Evolutionary conservation across 37 sponge, comb jelly and placozoan genomes (phyloP), one percentile per base, ranked within the genome.

Genomic region (Eunapius fragilis): DNA sequence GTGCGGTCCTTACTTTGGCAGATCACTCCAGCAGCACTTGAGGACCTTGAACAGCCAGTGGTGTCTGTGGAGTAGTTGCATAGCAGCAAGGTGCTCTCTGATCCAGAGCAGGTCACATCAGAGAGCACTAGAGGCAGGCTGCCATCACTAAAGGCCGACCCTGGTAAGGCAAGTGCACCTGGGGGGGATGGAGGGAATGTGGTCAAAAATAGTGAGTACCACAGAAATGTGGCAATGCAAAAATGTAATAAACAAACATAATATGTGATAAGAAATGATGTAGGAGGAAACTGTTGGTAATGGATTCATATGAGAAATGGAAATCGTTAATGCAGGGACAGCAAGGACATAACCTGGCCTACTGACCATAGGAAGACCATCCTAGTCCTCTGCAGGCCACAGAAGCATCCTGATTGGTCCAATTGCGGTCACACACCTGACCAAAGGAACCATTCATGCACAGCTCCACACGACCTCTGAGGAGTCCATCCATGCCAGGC

Each of bases 31-130:
- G 79, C 35, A 24, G 79, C 79, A 22, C 58, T 11, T 23, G 72
- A 67, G 12, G 58, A 36, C 2, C 48, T 28, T 9, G 73, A 74
- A 12, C 25, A 26, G 37, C 24, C 24, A 76, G 34, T 37, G 12
- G 41, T 13, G 48, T 58, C 50, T 2, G 7, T 35, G 12, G 50
- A 13, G 33, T 23, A 33, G 25, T 10, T 12, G 68, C 88, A 87
- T 45, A 81, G 77, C 11, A 82, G 30, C 2, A 87, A 70, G 23
- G 23, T 70, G 14, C 31, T 14, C 74, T 87, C 88, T 70, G 25
- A 74, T 35, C 88, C 88, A 70, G 68, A 31, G 37, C 88, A 87
- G 48, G 72, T 73, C 12, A 82, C 77, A 73, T 10, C 31, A n/a
- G 76, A 48, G 11, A 81, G 19, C 68, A 87, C n/a, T 47, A 76